Base-by-base conservation (phyloP, 1,140 invertebrate species). In the Drosophila ficusphila region DNA sequence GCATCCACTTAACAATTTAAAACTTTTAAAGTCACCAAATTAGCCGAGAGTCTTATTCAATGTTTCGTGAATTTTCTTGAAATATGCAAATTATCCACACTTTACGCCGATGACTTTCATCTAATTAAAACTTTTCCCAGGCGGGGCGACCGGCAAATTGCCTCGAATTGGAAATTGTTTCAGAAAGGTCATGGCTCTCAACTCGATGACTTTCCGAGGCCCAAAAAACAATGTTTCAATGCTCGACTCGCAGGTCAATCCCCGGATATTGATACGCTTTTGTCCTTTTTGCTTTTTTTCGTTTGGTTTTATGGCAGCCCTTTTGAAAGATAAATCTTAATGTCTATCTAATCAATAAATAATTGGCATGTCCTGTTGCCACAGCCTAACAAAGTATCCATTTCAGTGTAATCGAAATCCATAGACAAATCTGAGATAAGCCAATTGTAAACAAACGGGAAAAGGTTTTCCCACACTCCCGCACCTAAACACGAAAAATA, bases 331-430 rank as follows among this genome's bases (percentile, higher is more conserved):
- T 71, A 71, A 71, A 71, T 71, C 68, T 71, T 60, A 58, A 71
- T 71, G 54, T 58, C 67, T 34, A 48, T 5, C 53, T 71, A 71
- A 71, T 71, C 68, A 71, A 71, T 71, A 71, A 67, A 71, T 71
- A 71, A 71, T 71, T 71, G 68, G 8, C 67, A 71, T 38, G 68
- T 71, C 46, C 54, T 56, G 65, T 44, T 25, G 39, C 25, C 46
- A 14, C 21, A 49, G 27, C 53, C 38, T 60, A 21, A 3, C 56
- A 44, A 58, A 71, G 72, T 68, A 68, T 68, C 46, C 60, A 68
- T 68, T 68, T 68, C 64, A 67, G 27, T 52, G 44, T 27, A 67
- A 68, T 67, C 42, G 62, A 65, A 67, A 67, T 65, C 64, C 61
- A 68, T 52, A 67, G 64, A 68, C 61, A 68, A 68, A 68, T 68